phyloP scores from a whole-genome alignment of 2,797 vertebrate species.

The Phyllotis vaccarum region DNA sequence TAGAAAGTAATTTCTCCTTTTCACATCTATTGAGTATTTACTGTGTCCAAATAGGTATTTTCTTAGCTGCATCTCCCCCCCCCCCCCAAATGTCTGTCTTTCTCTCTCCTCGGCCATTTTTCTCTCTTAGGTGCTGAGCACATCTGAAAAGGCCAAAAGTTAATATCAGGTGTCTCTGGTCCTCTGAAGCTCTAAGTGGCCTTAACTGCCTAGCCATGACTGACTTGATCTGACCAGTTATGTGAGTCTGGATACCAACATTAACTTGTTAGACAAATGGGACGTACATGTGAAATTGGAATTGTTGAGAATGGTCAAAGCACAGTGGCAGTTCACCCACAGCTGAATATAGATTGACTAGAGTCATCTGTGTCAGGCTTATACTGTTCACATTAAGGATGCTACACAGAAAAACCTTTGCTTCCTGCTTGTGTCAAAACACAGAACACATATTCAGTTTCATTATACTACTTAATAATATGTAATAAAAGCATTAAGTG shows the following conservation, averaged over 20 bases:
- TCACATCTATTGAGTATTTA: conserved; percentile 13
- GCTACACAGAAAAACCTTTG: not conserved
- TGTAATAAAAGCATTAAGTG: not conserved
- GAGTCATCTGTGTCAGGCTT: not conserved
- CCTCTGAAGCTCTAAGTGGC: not conserved
- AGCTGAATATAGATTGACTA: not conserved
- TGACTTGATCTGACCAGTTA: not conserved
- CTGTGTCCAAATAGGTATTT: not conserved
- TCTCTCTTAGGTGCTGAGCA: not conserved
- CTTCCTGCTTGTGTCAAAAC: no score
- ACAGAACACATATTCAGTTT: no score
- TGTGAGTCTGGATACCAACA: not conserved
- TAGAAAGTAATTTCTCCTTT: conserved; percentile 35
- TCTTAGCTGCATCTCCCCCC: not conserved
- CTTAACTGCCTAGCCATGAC: not conserved
- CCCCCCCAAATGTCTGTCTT: no score
- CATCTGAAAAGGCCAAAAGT: not conserved
- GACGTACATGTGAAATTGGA: not conserved
- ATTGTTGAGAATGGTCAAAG: not conserved
- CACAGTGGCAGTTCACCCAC: not conserved
- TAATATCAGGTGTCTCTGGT: not conserved
- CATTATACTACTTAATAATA: no score
- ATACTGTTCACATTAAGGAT: not conserved
- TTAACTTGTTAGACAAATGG: not conserved
- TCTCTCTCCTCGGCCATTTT: no score